Evolutionary conservation across 2,113 vertebrate genomes (phyloP).

Genomic region (Brachionichthys hirsutus): DNA sequence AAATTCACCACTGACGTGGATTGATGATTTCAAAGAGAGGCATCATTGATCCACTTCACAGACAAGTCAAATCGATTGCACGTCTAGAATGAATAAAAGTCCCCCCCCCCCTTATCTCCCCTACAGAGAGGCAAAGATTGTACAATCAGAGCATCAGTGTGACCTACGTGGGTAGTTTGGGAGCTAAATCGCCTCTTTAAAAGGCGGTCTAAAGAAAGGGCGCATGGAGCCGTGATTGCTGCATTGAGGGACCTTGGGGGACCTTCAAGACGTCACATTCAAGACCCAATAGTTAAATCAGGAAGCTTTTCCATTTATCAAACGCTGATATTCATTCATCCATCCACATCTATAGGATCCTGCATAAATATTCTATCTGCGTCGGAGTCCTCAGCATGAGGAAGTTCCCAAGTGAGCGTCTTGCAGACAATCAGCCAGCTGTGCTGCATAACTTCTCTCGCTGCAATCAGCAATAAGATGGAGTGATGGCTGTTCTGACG

Average conservation of each 20-base stretch:
- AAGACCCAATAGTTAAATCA: constrained; percentile 30
- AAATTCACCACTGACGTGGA: constrained; percentile 78
- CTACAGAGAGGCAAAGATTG: constrained; percentile 67
- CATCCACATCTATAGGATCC: constrained; percentile 54
- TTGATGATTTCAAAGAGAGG: constrained; percentile 80
- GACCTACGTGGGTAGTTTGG: constrained; percentile 75
- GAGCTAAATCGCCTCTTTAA: constrained; percentile 68
- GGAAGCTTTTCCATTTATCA: constrained; percentile 46
- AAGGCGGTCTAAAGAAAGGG: constrained; percentile 64
- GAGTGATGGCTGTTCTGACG: constrained; percentile 67
- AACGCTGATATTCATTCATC: constrained; percentile 49
- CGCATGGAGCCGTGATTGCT: constrained; percentile 56
- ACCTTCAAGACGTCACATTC: constrained; percentile 32
- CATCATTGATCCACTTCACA: constrained; percentile 82
- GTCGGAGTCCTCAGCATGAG: constrained; percentile 51
- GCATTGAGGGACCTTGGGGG: constrained; percentile 45
- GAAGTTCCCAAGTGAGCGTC: constrained; percentile 51
- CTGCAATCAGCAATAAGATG: constrained; percentile 74
- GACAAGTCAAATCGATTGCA: constrained; percentile 84
- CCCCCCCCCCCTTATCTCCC: constrained; percentile 50
- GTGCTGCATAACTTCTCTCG: constrained; percentile 70
- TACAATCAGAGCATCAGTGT: constrained; percentile 76
- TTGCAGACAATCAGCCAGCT: constrained; percentile 73
- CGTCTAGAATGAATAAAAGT: constrained; percentile 75
- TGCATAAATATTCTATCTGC: constrained; percentile 49